phyloP scores from a whole-genome alignment of 2,113 vertebrate genomes.

The Ranitomeya imitator region DNA sequence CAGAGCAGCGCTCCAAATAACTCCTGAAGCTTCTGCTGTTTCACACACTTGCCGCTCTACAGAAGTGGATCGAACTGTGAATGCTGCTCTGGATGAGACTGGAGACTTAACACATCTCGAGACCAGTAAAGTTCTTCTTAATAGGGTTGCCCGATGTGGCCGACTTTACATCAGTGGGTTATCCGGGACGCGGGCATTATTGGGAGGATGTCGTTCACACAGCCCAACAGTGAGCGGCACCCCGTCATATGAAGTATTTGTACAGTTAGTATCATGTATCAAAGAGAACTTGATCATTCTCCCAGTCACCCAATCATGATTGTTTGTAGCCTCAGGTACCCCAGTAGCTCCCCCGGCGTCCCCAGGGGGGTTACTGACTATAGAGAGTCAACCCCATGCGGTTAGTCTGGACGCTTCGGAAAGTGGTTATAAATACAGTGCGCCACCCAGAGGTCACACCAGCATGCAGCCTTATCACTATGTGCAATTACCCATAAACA shows the following conservation, averaged over 20 bases:
- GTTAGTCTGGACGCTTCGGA: constrained; percentile 63
- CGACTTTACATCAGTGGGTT: too few species aligned
- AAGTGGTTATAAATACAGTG: constrained; percentile 48
- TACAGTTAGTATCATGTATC: too few species aligned
- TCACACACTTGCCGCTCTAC: background rate
- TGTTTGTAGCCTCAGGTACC: background rate
- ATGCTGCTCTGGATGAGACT: background rate
- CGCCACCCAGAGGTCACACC: constrained; percentile 64
- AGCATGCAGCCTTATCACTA: constrained; percentile 69
- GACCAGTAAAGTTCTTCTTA: background rate
- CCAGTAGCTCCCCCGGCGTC: background rate
- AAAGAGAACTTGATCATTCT: too few species aligned
- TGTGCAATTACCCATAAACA: constrained; percentile 88
- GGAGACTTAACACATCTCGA: background rate
- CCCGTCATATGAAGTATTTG: too few species aligned
- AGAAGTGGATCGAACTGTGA: background rate
- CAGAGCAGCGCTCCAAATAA: background rate
- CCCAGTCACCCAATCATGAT: background rate
- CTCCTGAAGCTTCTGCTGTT: background rate
- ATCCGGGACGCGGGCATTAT: too few species aligned
- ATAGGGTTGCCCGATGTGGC: too few species aligned
- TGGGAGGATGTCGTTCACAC: too few species aligned
- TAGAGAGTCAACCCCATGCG: constrained; percentile 64
- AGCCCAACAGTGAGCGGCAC: too few species aligned
- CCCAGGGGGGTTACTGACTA: background rate